A percentile compares a stretch with the other conserved stretches of the same genome.
phyloP scores from a whole-genome alignment of 2,797 vertebrate genomes.

The Leucoraja ocellata region DNA sequence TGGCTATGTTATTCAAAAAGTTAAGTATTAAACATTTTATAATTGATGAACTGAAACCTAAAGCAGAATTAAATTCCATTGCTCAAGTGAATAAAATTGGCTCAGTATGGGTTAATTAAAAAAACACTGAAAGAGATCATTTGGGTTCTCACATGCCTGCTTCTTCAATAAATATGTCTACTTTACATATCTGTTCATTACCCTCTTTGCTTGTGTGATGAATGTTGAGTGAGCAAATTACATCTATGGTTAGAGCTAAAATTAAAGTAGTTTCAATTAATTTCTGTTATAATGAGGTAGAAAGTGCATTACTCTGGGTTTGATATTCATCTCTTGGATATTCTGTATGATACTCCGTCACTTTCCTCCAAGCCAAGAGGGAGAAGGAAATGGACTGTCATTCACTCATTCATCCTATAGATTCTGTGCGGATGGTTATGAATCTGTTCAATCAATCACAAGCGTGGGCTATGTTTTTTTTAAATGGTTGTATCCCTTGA shows the following conservation, averaged over 20 bases:
- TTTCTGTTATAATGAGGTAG: background rate
- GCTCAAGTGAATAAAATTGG: background rate
- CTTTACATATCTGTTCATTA: conserved; percentile 2
- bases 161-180: conserved; percentile 25
- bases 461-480: background rate
- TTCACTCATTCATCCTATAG: background rate
- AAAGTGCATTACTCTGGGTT: background rate
- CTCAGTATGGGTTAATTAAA: background rate
- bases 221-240: conserved; percentile 6
- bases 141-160: background rate
- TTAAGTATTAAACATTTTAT: background rate
- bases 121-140: background rate
- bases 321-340: conserved; percentile 15
- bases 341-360: conserved; percentile 1
- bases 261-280: conserved; percentile 14
- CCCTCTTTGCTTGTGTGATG: background rate
- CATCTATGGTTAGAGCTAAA: background rate
- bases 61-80: background rate
- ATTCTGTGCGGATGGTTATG: background rate
- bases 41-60: background rate
- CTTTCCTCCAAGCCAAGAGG: background rate
- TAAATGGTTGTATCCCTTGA: background rate
- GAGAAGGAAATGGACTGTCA: background rate
- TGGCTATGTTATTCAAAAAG: background rate
- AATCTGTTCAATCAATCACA: background rate